Evolutionary conservation across 64 coral and sea anemone genomes (phyloP).

Genomic region (Stichodactyla helianthus): DNA sequence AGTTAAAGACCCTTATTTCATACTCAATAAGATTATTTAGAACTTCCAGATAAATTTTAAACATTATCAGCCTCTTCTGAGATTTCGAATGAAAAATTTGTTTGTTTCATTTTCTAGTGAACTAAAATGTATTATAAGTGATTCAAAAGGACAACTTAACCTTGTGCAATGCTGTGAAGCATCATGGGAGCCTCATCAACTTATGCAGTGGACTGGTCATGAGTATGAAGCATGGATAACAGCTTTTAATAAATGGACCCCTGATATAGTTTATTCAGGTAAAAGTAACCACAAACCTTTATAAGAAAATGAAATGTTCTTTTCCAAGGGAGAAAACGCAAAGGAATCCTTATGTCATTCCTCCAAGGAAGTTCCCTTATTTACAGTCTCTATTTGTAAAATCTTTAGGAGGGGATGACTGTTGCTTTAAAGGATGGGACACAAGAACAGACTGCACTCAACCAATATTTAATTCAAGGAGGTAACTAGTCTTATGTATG

Average conservation of each 20-base stretch:
- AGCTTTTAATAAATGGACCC: constrained; percentile 83
- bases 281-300: background rate
- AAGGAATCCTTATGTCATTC: too few relatives aligned
- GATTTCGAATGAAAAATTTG: background rate
- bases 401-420: constrained; percentile 91
- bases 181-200: constrained; percentile 41
- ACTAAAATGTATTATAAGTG: constrained; percentile 54
- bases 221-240: constrained; percentile 92
- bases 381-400: background rate
- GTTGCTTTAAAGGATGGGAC: constrained; percentile 84
- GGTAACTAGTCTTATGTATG: background rate
- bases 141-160: constrained; percentile 58
- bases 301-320: too few relatives aligned
- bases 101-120: background rate
- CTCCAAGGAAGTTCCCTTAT: background rate
- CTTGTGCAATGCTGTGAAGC: constrained; percentile 52
- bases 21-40: too few relatives aligned
- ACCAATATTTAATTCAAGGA: constrained; percentile 78
- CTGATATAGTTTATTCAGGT: constrained; percentile 80
- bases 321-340: too few relatives aligned
- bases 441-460: constrained; percentile 66
- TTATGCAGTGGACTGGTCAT: constrained; percentile 71
- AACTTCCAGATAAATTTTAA: too few relatives aligned
- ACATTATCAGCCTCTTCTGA: too few relatives aligned
- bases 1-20: too few relatives aligned